Base-by-base conservation (phyloP, 2,113 vertebrate species). In the Ginglymostoma cirratum region DNA sequence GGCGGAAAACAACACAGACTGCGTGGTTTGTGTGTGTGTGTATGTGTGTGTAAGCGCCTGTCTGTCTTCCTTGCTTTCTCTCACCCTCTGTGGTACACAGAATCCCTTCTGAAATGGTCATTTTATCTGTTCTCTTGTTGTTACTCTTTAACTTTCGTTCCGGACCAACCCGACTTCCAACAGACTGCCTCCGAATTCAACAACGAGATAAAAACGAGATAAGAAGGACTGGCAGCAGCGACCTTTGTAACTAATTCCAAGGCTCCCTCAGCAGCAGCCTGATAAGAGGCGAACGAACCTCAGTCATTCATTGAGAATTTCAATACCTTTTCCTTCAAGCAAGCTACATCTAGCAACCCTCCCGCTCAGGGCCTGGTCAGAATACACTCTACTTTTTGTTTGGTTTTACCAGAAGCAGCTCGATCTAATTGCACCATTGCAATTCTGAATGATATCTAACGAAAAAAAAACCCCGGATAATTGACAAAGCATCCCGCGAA, bases 141-240 rank as follows among this genome's bases (percentile, higher is more conserved):
- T 95, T 95, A 95, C 69, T 95, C 30, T 95, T 95, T 95, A 95
- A 95, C 94, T 95, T 72, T 72, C 67, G 66, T 95, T 95, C 24
- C 4, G 69, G 42, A 76, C 94, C 94, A 48, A 42, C 21, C 61
- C 65, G 21, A 38, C 1, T 24, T 94, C 42, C 67, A 45, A 17
- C 67, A 90, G 94, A 95, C 69, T 23, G 15, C 8, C 89, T 93
- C 65, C 67, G 8, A 72, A 95, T 95, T 24, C 67, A 72, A 30
- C 94, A 72, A 72, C 14, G 55, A 61, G 12, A 61, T 95, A 52
- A 19, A 45, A 52, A 27, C 69, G 42, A 95, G 94, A 95, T 95
- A 95, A 72, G 24, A 34, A 52, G 21, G 30, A 15, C 10, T 95
- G 2, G 21, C 66, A 70, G 21, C 21, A 23, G 65, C 93, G 93